Evolutionary conservation across 1,140 invertebrate genomes (phyloP).

Genomic region (Procambarus clarkii): DNA sequence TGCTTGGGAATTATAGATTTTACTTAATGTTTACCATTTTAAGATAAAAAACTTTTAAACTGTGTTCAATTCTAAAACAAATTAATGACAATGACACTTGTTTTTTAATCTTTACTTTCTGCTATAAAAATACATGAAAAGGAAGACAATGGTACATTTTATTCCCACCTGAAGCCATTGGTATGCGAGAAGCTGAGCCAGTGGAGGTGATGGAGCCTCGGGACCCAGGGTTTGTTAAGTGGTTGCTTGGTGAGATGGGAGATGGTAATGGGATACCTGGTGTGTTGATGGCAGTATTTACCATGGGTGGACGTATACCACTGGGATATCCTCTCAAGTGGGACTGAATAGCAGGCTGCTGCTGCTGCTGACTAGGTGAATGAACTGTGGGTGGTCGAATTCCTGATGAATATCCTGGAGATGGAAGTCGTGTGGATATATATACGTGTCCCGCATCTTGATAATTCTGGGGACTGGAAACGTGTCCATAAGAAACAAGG

Average conservation of each 20-base stretch:
- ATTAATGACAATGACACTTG: no score
- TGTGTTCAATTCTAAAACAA: no score
- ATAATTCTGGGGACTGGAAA: not conserved
- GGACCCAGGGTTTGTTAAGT: conserved; percentile 38
- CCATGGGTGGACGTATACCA: conserved; percentile 40
- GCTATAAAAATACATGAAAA: no score
- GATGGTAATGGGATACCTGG: conserved; percentile 63
- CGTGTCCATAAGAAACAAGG: not conserved
- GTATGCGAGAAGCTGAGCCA: conserved; percentile 51
- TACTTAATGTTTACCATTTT: no score
- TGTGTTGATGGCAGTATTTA: conserved; percentile 67
- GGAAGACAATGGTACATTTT: not conserved
- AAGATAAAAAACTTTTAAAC: no score
- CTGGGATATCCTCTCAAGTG: conserved; percentile 3
- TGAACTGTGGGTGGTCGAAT: conserved; percentile 36
- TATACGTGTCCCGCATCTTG: not conserved
- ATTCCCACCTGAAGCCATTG: conserved; percentile 49
- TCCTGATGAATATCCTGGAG: conserved; percentile 30
- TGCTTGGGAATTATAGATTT: no score
- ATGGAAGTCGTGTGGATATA: conserved; percentile 21
- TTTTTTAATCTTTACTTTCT: no score
- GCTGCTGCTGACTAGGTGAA: conserved; percentile 15
- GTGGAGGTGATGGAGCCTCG: conserved; percentile 60
- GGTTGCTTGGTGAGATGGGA: not conserved
- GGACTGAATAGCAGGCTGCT: not conserved